Conservation (phyloP, 2,888 invertebrate genomes). For the Stenodera caucasica region DNA sequence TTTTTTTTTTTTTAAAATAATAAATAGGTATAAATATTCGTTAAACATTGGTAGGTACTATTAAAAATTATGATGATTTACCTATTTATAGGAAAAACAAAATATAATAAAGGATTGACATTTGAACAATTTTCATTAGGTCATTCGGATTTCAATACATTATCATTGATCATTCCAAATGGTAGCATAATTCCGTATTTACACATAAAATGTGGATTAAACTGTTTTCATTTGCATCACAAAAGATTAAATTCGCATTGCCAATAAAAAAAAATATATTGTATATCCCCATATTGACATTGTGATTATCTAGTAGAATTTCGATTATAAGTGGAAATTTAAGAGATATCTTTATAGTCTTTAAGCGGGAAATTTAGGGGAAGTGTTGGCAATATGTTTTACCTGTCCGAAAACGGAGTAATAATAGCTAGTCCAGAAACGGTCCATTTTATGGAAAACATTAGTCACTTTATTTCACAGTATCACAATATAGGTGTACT, state of each 20-base stretch:
- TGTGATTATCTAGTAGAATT: neutral
- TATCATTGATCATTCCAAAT: neutral
- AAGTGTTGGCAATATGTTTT: constrained; percentile 1
- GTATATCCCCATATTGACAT: neutral
- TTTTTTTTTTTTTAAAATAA: no score
- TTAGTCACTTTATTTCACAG: constrained; percentile 20
- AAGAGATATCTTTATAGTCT: neutral
- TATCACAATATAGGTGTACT: constrained; percentile 18
- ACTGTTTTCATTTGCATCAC: neutral
- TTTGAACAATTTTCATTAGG: neutral
- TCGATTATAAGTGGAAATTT: neutral
- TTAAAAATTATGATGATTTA: no score
- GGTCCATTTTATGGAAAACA: constrained; percentile 13
- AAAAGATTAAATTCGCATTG: neutral
- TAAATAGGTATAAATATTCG: no score
- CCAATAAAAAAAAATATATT: neutral
- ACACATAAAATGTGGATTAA: neutral
- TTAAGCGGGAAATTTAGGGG: neutral
- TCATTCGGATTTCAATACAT: neutral
- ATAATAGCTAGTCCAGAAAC: constrained; percentile 28
- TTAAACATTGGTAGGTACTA: no score
- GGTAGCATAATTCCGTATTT: neutral
- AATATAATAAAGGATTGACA: neutral
- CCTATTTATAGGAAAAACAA: no score
- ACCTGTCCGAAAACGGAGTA: constrained; percentile 22